phyloP scores from a whole-genome alignment of 1,140 invertebrate genomes.

The Antheraea pernyi region DNA sequence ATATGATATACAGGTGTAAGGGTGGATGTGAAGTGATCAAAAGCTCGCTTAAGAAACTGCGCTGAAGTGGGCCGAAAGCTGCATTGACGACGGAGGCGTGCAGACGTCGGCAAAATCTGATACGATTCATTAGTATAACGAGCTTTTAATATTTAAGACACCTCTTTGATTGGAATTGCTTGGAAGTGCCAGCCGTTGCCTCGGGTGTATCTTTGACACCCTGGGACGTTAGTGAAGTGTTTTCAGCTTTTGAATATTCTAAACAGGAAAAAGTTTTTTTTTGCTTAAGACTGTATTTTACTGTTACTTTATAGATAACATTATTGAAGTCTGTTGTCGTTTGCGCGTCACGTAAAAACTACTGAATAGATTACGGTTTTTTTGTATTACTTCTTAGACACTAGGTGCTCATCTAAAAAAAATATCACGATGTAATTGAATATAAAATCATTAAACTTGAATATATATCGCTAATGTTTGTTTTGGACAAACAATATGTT shows the following conservation, averaged over 20 bases:
- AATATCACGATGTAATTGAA: too few species aligned
- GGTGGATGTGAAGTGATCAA: background rate
- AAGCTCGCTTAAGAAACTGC: constrained; percentile 39
- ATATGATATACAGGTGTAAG: background rate
- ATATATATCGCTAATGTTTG: too few species aligned
- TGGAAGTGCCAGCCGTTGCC: constrained; percentile 50
- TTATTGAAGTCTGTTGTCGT: background rate
- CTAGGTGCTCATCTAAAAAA: too few species aligned
- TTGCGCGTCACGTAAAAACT: too few species aligned
- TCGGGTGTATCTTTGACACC: constrained; percentile 29
- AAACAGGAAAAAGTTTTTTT: background rate
- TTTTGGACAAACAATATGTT: too few species aligned
- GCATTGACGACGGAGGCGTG: constrained; percentile 31
- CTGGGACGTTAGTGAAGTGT: background rate
- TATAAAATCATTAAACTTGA: too few species aligned
- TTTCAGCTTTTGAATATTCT: background rate
- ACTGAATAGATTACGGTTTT: too few species aligned
- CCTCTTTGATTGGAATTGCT: constrained; percentile 69
- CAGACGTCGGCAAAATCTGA: constrained; percentile 63
- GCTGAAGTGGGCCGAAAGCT: constrained; percentile 53
- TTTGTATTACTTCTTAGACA: too few species aligned
- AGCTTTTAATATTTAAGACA: constrained; percentile 76
- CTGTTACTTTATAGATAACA: background rate
- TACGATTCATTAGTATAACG: constrained; percentile 79
- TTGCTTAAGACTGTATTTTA: background rate